Evolutionary conservation across 2,113 vertebrate species (phyloP).

Genomic region (Nibea albiflora): DNA sequence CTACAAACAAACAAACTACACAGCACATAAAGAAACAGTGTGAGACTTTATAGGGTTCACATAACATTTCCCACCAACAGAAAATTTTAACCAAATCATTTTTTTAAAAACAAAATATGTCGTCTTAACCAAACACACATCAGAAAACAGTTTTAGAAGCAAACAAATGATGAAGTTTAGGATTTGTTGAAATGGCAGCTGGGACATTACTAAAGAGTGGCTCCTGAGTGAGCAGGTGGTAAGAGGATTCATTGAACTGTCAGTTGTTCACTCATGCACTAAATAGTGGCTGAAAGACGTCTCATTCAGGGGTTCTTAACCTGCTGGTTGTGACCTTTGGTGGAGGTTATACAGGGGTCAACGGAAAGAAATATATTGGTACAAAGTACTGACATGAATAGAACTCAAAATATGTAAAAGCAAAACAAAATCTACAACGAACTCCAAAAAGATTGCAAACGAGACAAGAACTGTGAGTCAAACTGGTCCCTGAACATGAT

Average conservation of each 20-base stretch:
- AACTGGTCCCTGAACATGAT: background rate
- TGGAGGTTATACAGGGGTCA: constrained; percentile 20
- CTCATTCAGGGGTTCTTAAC: constrained; percentile 43
- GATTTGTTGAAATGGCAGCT: constrained; percentile 9
- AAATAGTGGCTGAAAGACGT: constrained; percentile 65
- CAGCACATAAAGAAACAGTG: background rate
- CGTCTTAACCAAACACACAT: too few species aligned
- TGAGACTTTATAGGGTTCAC: background rate
- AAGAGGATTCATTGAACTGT: constrained; percentile 35
- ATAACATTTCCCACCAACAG: background rate
- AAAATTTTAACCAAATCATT: background rate
- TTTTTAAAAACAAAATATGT: background rate
- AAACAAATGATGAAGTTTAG: background rate
- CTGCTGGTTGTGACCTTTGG: constrained; percentile 9
- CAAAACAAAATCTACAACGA: too few species aligned
- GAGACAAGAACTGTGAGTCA: background rate
- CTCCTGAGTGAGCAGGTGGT: constrained; percentile 49
- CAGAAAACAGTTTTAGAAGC: background rate
- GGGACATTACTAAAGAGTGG: background rate
- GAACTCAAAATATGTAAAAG: background rate
- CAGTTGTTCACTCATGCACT: constrained; percentile 61
- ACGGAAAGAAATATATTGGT: background rate
- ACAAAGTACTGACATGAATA: background rate
- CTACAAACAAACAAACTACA: constrained; percentile 22
- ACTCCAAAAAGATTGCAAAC: background rate